phyloP scores from a whole-genome alignment of 2,888 invertebrate species.

The Athalia cordata region DNA sequence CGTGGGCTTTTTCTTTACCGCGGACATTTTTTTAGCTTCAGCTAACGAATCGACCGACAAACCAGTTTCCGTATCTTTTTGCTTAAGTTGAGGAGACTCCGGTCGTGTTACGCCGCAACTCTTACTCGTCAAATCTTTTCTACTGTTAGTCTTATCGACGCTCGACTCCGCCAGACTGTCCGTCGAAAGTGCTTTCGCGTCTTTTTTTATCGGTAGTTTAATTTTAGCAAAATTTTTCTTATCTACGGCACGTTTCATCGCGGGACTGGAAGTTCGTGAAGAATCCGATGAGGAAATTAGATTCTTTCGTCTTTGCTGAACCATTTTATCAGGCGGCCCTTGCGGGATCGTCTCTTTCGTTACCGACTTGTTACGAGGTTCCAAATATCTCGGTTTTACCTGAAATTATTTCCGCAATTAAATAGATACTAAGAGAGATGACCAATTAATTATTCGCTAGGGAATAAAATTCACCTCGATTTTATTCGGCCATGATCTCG shows the following conservation, averaged over 20 bases:
- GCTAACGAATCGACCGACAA: conserved; percentile 69
- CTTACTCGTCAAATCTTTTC: conserved; percentile 64
- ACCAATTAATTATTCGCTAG: not conserved
- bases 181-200: conserved; percentile 73
- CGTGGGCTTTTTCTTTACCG: conserved; percentile 57
- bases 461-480: conserved; percentile 62
- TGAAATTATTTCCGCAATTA: conserved; percentile 53
- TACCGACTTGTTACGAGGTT: conserved; percentile 73
- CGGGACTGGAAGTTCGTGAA: conserved; percentile 82
- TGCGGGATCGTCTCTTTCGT: conserved; percentile 61
- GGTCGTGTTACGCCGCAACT: conserved; percentile 71
- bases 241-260: conserved; percentile 73
- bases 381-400: conserved; percentile 80
- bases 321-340: conserved; percentile 62
- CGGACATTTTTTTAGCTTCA: conserved; percentile 58
- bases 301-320: conserved; percentile 73
- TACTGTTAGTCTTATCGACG: conserved; percentile 54
- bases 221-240: conserved; percentile 65
- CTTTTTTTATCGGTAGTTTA: conserved; percentile 68
- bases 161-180: conserved; percentile 75
- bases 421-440: not conserved
- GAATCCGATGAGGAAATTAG: conserved; percentile 80
- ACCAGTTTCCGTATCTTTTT: conserved; percentile 65
- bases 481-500: conserved; percentile 72
- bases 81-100: conserved; percentile 69